phyloP scores from a whole-genome alignment of 2,888 invertebrate genomes.

The Chloroclystis v-ata region DNA sequence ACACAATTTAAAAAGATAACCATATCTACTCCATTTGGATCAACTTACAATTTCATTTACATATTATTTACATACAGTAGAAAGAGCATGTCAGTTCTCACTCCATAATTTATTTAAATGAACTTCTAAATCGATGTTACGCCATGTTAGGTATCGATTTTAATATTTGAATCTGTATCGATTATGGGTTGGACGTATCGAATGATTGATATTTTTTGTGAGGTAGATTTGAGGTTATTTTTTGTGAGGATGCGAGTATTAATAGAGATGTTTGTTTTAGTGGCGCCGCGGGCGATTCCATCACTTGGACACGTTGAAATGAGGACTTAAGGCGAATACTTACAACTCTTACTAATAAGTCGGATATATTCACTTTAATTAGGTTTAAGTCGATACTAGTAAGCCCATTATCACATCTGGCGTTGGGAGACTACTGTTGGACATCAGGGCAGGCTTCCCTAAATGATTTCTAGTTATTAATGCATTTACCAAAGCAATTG shows the following conservation, averaged over 20 bases:
- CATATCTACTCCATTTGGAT: conserved; percentile 1
- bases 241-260: conserved; percentile 51
- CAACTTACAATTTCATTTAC: conserved; percentile 12
- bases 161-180: conserved; percentile 52
- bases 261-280: conserved; percentile 75
- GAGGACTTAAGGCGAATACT: conserved; percentile 40
- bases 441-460: too few relatives aligned
- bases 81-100: conserved; percentile 26
- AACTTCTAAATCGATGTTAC: conserved; percentile 45
- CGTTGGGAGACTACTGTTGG: too few relatives aligned
- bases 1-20: background rate
- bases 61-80: conserved; percentile 12
- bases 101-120: conserved; percentile 47
- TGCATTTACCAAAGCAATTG: too few relatives aligned
- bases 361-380: too few relatives aligned
- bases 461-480: too few relatives aligned
- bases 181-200: conserved; percentile 52
- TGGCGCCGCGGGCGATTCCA: conserved; percentile 59
- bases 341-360: too few relatives aligned
- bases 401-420: too few relatives aligned
- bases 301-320: conserved; percentile 56
- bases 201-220: conserved; percentile 59
- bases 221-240: background rate
- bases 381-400: too few relatives aligned
- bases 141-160: conserved; percentile 47